Evolutionary conservation across 2,888 invertebrate genomes (phyloP).

Genomic region (Tanypteryx hageni): DNA sequence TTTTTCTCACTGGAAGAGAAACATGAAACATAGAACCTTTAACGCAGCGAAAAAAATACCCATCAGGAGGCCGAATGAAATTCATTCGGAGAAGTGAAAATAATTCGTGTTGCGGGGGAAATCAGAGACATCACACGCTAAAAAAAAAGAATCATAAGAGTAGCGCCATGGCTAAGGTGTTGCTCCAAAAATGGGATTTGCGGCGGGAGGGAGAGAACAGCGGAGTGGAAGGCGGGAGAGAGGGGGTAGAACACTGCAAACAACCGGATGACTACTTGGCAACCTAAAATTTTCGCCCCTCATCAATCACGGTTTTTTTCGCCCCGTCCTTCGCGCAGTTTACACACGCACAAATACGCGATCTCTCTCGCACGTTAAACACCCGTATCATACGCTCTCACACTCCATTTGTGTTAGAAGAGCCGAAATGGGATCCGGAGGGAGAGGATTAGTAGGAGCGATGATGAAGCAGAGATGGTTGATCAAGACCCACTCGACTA

Average conservation of each 20-base stretch:
- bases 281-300: conserved; percentile 28
- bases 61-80: too few species aligned
- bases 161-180: too few species aligned
- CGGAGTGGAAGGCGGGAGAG: background rate
- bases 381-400: background rate
- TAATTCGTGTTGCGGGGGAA: too few species aligned
- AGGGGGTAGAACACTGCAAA: background rate
- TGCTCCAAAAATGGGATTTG: background rate
- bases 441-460: background rate
- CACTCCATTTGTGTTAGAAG: conserved; percentile 38
- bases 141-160: too few species aligned
- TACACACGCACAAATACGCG: background rate
- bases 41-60: too few species aligned
- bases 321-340: background rate
- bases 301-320: background rate
- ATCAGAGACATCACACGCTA: too few species aligned
- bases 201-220: background rate
- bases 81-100: too few species aligned
- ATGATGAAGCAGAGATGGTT: background rate
- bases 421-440: background rate
- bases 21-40: too few species aligned
- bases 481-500: background rate
- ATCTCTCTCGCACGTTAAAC: conserved; percentile 31
- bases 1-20: too few species aligned
- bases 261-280: conserved; percentile 27